Base-by-base conservation (phyloP, 2,888 invertebrate genomes). In the Drosophila austrosaltans region DNA sequence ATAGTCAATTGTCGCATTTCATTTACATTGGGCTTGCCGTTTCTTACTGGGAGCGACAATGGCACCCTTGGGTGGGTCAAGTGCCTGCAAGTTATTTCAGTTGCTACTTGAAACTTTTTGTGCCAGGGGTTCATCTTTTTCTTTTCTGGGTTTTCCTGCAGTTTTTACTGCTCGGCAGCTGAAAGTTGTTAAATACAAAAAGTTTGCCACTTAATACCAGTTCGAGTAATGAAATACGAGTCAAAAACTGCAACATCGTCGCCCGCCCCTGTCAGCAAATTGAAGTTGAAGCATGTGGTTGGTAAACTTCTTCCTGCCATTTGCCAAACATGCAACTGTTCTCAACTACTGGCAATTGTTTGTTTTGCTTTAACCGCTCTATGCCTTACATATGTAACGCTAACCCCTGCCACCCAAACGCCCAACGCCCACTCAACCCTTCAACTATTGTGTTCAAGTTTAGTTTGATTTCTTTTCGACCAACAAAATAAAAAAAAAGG, bases 221-320 rank as follows among this genome's bases (percentile, higher is more conserved):
- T 87, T 87, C 86, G 82, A 83, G 86, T 82, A 87, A 85, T 87
- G 85, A 87, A 85, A 87, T 87, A 87, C 86, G 82, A 84, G 79
- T 78, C 70, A 75, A 63, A 63, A 63, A 63, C 71, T 65, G 69
- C 59, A 67, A 58, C 60, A 63, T 58, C 56, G 32, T 32, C 5
- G 54, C 65, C 74, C 63, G 63, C 70, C 71, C 65, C 25, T 25
- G 25, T 12, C 48, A 12, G 71, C 79, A 82, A 82, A 83, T 87
- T 84, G 78, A 87, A 87, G 83, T 85, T 82, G 86, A 85, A 81
- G 81, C 81, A 78, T 82, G 80, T 84, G 87, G 36, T 82, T 69
- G 81, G 72, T 63, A 84, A 84, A 84, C 66, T 82, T 84, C 73
- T 71, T 75, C 63, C 67, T 75, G 69, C 75, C 75, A 59, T 64